A percentile compares a stretch with the other conserved stretches of the same genome.
These are phyloP conservation scores for Axinella damicornis DNA, from an alignment of 37 sponge, comb jelly and placozoan species.

Conservation along the genomic window DNA sequence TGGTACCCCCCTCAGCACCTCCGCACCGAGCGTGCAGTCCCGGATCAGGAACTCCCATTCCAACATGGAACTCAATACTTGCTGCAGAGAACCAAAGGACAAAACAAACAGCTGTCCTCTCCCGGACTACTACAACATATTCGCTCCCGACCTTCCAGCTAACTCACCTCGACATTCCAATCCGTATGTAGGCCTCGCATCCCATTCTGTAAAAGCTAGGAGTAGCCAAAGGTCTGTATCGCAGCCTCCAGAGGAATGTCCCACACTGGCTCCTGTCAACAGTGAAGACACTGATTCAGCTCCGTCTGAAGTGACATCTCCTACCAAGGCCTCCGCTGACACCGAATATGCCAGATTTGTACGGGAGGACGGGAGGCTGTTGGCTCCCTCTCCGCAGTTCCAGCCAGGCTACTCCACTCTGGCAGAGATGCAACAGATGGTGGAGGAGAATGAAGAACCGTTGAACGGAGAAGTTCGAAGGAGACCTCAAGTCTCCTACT, in stretches of 20 bases:
- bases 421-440: not conserved
- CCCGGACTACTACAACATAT: slow-evolving; percentile 41
- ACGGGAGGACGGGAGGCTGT: no score
- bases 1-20: not conserved
- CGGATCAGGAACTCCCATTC: slow-evolving; percentile 16
- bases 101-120: not conserved
- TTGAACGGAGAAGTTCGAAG: not conserved
- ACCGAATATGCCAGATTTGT: no score
- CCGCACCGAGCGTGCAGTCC: not conserved
- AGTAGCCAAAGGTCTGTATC: no score
- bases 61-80: slow-evolving; percentile 4
- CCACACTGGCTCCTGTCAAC: no score
- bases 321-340: no score
- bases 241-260: no score
- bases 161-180: not conserved
- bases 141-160: slow-evolving; percentile 36
- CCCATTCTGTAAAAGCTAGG: no score
- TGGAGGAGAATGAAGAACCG: not conserved
- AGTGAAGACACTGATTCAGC: no score
- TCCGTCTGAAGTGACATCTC: no score
- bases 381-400: no score
- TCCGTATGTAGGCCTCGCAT: no score
- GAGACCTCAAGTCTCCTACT: not conserved
- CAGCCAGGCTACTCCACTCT: not conserved
- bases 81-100: no score